phyloP scores from a whole-genome alignment of 2,797 vertebrate genomes.

The Galago senegalensis region DNA sequence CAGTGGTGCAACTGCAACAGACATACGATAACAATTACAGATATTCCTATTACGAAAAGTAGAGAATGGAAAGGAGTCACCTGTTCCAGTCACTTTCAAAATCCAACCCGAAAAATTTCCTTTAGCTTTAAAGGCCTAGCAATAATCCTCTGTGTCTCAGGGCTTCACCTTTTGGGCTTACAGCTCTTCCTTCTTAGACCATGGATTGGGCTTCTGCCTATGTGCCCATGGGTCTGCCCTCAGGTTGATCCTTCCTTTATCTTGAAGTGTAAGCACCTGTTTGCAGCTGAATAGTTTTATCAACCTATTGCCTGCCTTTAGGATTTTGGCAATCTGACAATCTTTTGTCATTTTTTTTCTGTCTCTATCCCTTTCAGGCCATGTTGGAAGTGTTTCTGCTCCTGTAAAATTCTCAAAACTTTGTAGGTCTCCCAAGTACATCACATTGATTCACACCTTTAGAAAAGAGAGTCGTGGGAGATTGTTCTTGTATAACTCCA shows the following conservation, averaged over 20 bases:
- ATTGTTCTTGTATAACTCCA: background rate
- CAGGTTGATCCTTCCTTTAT: background rate
- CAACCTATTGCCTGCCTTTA: background rate
- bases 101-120: slow-evolving; percentile 7
- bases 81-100: background rate
- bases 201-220: background rate
- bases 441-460: slow-evolving; percentile 35
- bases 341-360: background rate
- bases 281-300: background rate
- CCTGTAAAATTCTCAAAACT: background rate
- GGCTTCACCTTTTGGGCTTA: background rate
- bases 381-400: slow-evolving; percentile 44
- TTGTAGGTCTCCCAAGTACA: background rate
- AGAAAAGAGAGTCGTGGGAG: background rate
- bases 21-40: background rate
- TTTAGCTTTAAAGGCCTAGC: slow-evolving; percentile 43
- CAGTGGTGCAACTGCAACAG: background rate
- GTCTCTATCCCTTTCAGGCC: background rate
- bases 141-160: background rate
- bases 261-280: background rate
- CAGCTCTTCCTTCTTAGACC: background rate
- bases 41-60: background rate
- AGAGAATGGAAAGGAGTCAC: background rate
- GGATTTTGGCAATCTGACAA: background rate
- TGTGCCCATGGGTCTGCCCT: background rate